Conservation (phyloP, 2,797 vertebrate species). For the Pogoniulus pusillus region DNA sequence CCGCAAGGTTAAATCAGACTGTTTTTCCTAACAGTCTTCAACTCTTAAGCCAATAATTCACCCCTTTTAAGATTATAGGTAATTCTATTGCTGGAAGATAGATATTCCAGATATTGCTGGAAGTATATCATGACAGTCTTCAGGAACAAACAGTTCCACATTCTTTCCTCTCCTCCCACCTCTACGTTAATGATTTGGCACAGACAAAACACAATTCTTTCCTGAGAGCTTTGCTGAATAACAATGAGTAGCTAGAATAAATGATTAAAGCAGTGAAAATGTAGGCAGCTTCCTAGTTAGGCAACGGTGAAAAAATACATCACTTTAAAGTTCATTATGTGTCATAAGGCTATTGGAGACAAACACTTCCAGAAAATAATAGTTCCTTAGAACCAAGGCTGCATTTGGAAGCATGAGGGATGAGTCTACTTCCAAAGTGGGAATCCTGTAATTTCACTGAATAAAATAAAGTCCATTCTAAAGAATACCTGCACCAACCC, state of each 20-base stretch:
- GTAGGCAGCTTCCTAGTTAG: not conserved
- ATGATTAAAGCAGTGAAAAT: not conserved
- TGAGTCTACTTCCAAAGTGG: not conserved
- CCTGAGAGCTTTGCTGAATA: not conserved
- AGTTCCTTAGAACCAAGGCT: not conserved
- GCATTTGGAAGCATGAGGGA: not conserved
- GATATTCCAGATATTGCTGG: too few relatives aligned
- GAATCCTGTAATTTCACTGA: not conserved
- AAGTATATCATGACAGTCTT: not conserved
- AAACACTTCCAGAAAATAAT: not conserved
- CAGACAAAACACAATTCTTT: not conserved
- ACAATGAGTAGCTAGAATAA: not conserved
- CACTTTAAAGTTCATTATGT: not conserved
- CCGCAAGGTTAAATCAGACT: not conserved
- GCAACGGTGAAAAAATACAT: not conserved
- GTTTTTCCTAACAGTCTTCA: not conserved
- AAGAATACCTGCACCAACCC: not conserved
- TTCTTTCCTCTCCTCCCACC: slow-evolving; percentile 8
- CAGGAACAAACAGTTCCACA: slow-evolving; percentile 29
- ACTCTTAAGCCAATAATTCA: not conserved
- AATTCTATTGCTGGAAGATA: not conserved
- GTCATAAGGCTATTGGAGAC: not conserved
- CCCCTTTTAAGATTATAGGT: not conserved
- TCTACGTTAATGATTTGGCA: not conserved
- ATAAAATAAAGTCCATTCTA: not conserved